A percentile compares a stretch with the other conserved stretches of the same genome.
phyloP scores from a whole-genome alignment of 2,888 invertebrate genomes.

The Psylliodes chrysocephalus region DNA sequence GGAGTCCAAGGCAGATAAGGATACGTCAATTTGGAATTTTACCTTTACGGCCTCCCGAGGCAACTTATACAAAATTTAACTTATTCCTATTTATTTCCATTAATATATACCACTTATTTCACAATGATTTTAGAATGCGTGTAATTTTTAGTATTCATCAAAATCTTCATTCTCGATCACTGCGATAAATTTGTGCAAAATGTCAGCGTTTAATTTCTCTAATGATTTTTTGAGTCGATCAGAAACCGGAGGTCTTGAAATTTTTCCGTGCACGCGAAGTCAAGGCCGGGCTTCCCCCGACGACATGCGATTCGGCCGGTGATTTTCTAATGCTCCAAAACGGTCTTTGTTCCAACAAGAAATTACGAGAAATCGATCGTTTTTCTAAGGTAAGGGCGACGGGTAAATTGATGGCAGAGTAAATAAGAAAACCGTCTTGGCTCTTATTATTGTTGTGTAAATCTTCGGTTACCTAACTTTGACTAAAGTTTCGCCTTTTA shows the following conservation, averaged over 20 bases:
- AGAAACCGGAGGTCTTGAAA: slow-evolving; percentile 3
- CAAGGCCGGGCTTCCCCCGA: not conserved
- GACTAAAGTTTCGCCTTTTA: not conserved
- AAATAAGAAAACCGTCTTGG: slow-evolving; percentile 2
- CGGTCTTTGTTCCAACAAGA: slow-evolving; percentile 13
- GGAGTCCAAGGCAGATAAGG: too few species aligned
- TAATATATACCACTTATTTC: too few species aligned
- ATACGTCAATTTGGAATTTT: too few species aligned
- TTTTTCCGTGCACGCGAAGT: slow-evolving; percentile 12
- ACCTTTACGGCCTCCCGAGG: too few species aligned
- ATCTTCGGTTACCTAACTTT: not conserved
- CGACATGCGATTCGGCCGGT: slow-evolving; percentile 5
- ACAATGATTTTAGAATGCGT: too few species aligned
- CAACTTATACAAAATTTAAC: too few species aligned
- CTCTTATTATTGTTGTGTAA: slow-evolving; percentile 9
- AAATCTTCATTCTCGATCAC: too few species aligned
- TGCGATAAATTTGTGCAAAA: slow-evolving; percentile 9
- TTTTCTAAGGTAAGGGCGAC: too few species aligned
- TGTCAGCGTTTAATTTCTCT: slow-evolving; percentile 9
- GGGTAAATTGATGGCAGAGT: slow-evolving; percentile 8
- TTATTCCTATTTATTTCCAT: too few species aligned
- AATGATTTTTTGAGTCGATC: slow-evolving; percentile 1
- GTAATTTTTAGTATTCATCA: too few species aligned
- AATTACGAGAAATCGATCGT: slow-evolving; percentile 2
- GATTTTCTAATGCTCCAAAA: slow-evolving; percentile 8